Conservation (phyloP, 1,140 invertebrate species). For the Drosophila orena region DNA sequence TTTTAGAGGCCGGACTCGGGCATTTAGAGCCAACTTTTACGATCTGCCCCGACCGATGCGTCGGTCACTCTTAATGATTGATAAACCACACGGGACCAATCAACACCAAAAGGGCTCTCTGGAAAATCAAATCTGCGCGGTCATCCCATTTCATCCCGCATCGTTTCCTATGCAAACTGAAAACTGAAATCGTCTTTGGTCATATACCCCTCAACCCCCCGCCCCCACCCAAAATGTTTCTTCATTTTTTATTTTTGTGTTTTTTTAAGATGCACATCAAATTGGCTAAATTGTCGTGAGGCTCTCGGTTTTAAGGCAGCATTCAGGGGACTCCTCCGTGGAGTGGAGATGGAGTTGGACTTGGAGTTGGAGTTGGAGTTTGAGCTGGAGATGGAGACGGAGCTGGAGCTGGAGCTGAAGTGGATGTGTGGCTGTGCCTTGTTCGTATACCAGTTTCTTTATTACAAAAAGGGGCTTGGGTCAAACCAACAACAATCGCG, state of each 20-base stretch:
- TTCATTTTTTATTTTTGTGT: background rate
- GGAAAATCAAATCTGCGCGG: conserved; percentile 55
- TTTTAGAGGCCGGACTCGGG: conserved; percentile 58
- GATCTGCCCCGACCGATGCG: conserved; percentile 19
- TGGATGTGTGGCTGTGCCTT: conserved; percentile 47
- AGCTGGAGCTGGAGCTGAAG: conserved; percentile 2
- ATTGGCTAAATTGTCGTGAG: conserved; percentile 79
- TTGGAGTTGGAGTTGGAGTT: background rate
- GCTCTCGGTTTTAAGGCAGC: conserved; percentile 18
- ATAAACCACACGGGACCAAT: conserved; percentile 79
- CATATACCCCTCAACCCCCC: background rate
- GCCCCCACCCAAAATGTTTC: too few relatives aligned
- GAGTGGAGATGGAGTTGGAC: conserved; percentile 2
- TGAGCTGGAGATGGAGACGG: background rate
- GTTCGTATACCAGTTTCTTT: conserved; percentile 80
- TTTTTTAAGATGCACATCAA: conserved; percentile 58
- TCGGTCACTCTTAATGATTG: conserved; percentile 72
- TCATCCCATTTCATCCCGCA: conserved; percentile 36
- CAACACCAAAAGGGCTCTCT: conserved; percentile 56
- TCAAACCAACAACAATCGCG: conserved; percentile 59
- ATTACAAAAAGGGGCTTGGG: conserved; percentile 80
- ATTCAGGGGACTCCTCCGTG: conserved; percentile 33
- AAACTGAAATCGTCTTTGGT: conserved; percentile 41
- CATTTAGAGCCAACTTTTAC: conserved; percentile 63
- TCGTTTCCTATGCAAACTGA: conserved; percentile 51